Evolutionary conservation across 2,888 invertebrate genomes (phyloP).

Genomic region (Orthosia gothica): DNA sequence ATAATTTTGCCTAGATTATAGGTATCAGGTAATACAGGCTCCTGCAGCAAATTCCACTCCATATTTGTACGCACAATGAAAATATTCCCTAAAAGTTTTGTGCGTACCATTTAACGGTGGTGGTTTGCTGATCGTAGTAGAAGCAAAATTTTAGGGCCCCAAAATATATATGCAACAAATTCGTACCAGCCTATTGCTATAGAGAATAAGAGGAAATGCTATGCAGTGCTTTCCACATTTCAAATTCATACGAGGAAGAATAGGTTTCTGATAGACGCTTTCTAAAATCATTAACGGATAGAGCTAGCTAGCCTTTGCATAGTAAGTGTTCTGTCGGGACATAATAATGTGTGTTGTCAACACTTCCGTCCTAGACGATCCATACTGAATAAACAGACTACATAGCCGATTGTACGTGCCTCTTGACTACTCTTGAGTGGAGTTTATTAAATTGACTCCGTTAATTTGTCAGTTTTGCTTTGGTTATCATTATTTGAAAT

Average conservation of each 20-base stretch:
- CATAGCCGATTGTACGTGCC: constrained; percentile 29
- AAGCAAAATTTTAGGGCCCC: no score
- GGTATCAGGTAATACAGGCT: no score
- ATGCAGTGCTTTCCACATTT: not conserved
- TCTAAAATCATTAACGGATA: constrained; percentile 52
- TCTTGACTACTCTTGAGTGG: constrained; percentile 19
- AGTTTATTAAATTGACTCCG: constrained; percentile 12
- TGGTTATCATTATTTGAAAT: constrained; percentile 18
- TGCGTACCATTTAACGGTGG: not conserved
- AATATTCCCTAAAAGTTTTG: not conserved
- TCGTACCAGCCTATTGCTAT: no score
- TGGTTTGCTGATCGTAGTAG: not conserved
- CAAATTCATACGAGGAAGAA: not conserved
- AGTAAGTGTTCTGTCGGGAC: constrained; percentile 47
- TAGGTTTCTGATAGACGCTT: constrained; percentile 17
- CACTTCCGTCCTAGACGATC: constrained; percentile 41
- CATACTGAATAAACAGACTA: constrained; percentile 25
- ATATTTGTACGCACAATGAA: not conserved
- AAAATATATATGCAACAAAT: not conserved
- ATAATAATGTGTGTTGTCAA: constrained; percentile 25
- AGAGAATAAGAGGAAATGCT: not conserved
- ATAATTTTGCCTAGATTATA: not conserved
- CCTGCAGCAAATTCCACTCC: not conserved
- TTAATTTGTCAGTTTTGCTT: constrained; percentile 20
- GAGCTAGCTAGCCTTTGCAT: constrained; percentile 40